Evolutionary conservation across 2,113 vertebrate species (phyloP).

Genomic region (Bombycilla garrulus): DNA sequence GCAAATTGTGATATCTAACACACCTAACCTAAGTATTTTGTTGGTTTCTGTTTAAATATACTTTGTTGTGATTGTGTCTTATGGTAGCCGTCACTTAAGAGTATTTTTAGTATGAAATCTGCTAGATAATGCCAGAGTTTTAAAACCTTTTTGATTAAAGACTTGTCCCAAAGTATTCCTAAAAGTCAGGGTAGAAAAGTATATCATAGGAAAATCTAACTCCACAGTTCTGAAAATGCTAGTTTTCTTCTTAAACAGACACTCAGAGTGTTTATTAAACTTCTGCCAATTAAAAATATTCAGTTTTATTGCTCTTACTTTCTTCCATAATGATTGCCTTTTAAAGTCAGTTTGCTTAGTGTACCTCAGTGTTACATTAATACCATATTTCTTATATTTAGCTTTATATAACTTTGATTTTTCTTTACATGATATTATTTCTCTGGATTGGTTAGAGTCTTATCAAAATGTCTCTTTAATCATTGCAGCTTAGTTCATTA

Average conservation of each 20-base stretch:
- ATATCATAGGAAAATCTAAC: neutral
- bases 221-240: neutral
- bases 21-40: neutral
- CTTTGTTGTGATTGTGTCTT: neutral
- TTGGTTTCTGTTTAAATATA: neutral
- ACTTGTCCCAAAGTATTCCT: neutral
- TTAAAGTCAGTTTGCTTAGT: neutral
- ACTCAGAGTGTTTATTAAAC: neutral
- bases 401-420: neutral
- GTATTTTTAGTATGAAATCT: neutral
- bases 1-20: neutral
- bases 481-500: constrained; percentile 10
- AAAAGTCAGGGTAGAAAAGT: neutral
- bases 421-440: neutral
- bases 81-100: neutral
- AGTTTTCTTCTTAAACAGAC: neutral
- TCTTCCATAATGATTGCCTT: neutral
- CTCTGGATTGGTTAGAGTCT: neutral
- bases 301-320: neutral
- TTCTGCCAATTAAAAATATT: neutral
- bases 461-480: constrained; percentile 41
- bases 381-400: neutral
- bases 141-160: neutral
- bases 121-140: neutral
- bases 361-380: neutral